phyloP scores from a whole-genome alignment of 2,888 invertebrate genomes.

The Cacoxenus indagator region DNA sequence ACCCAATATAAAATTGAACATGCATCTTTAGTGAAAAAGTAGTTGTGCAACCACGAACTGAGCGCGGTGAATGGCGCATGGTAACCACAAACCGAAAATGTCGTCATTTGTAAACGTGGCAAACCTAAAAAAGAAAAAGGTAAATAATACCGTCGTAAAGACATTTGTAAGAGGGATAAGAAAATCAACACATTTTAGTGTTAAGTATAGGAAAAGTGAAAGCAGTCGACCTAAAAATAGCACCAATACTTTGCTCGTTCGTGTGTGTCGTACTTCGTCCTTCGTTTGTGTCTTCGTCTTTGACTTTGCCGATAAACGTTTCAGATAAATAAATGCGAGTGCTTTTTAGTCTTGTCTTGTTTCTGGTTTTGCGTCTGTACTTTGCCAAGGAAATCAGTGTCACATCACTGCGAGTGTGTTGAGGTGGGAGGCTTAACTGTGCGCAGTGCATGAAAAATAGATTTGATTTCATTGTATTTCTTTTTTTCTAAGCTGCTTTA shows the following conservation, averaged over 20 bases:
- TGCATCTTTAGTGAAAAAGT: not conserved
- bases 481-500: not conserved
- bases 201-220: not conserved
- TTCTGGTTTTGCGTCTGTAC: not conserved
- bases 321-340: slow-evolving; percentile 14
- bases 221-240: slow-evolving; percentile 5
- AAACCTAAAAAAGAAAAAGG: not conserved
- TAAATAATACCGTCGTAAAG: not conserved
- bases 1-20: not conserved
- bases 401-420: not conserved
- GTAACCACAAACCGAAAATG: not conserved
- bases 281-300: not conserved
- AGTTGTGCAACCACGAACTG: not conserved
- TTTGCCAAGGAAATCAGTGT: not conserved
- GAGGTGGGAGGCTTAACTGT: not conserved
- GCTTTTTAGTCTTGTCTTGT: not conserved
- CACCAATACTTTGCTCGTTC: not conserved
- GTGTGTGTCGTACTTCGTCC: not conserved
- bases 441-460: not conserved
- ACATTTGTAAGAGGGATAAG: not conserved
- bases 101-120: slow-evolving; percentile 1
- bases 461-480: slow-evolving; percentile 22
- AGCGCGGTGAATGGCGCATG: not conserved
- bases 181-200: not conserved
- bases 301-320: slow-evolving; percentile 12